A percentile compares a stretch with the other conserved stretches of the same genome.
Conservation (phyloP, 2,113 vertebrate species). For the Oenanthe melanoleuca region DNA sequence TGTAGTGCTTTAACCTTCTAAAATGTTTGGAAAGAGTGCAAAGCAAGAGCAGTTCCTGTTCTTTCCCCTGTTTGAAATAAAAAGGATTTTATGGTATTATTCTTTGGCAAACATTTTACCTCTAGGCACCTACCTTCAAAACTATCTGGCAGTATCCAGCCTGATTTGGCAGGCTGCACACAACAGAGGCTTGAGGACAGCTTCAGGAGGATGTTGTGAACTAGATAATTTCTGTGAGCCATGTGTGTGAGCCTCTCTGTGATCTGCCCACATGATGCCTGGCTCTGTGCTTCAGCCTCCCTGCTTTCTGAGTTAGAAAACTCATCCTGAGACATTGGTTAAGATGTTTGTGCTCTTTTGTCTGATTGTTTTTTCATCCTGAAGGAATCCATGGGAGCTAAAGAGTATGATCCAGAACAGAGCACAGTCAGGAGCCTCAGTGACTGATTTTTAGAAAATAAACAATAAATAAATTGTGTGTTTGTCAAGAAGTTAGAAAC, state of each 20-base stretch:
- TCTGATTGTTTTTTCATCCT: neutral
- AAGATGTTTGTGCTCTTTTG: neutral
- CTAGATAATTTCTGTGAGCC: neutral
- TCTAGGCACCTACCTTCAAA: neutral
- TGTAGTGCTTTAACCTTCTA: neutral
- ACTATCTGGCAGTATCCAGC: neutral
- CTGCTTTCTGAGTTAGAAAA: neutral
- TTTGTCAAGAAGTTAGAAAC: constrained; percentile 6
- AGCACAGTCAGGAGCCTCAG: neutral
- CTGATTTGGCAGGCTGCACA: neutral
- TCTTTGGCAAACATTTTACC: constrained; percentile 10
- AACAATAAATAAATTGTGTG: neutral
- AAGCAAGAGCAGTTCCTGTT: neutral
- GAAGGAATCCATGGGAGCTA: neutral
- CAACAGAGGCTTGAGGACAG: neutral
- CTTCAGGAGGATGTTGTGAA: neutral
- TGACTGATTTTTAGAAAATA: neutral
- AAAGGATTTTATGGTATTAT: neutral
- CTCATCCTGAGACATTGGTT: neutral
- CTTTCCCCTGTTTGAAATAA: neutral
- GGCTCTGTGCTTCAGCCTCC: neutral
- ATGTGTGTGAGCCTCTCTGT: neutral
- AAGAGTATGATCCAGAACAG: neutral
- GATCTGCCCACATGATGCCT: neutral
- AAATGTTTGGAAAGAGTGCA: neutral